Conservation (phyloP, 2,888 invertebrate species). For the Cistogaster globosa region DNA sequence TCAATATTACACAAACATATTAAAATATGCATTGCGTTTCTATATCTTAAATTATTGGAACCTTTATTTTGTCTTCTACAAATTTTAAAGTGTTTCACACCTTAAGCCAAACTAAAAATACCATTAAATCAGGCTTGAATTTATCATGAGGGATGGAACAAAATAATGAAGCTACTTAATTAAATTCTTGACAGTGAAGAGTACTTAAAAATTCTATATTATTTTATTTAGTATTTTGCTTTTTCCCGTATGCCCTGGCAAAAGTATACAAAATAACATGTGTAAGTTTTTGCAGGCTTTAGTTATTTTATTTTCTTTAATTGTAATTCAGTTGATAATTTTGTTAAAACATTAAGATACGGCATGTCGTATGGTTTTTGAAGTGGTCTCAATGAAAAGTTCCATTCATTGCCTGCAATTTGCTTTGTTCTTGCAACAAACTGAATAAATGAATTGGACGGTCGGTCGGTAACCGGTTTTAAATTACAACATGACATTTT, state of each 20-base stretch:
- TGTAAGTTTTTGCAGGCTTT: constrained; percentile 8
- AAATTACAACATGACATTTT: constrained; percentile 47
- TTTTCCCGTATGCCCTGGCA: not conserved
- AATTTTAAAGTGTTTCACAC: not conserved
- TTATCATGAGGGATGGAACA: constrained; percentile 12
- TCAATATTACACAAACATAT: too few species aligned
- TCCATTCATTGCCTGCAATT: constrained; percentile 56
- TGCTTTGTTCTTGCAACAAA: constrained; percentile 57
- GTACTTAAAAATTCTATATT: constrained; percentile 45
- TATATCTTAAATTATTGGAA: too few species aligned
- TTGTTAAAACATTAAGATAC: constrained; percentile 63
- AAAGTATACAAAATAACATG: constrained; percentile 1
- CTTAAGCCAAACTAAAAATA: not conserved
- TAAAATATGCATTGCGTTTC: too few species aligned
- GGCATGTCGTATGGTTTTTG: constrained; percentile 67
- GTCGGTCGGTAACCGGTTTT: constrained; percentile 47
- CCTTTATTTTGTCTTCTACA: not conserved
- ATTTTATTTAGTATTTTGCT: constrained; percentile 4
- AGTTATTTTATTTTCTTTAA: constrained; percentile 11
- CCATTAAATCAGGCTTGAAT: not conserved
- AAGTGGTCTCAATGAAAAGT: constrained; percentile 64
- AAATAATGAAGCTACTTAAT: constrained; percentile 11
- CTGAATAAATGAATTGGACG: constrained; percentile 57
- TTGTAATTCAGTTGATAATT: constrained; percentile 61
- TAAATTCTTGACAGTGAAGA: constrained; percentile 44